A percentile compares a stretch with the other conserved stretches of the same genome.
Conservation (phyloP, 2,888 invertebrate species). For the Nebria brevicollis region DNA sequence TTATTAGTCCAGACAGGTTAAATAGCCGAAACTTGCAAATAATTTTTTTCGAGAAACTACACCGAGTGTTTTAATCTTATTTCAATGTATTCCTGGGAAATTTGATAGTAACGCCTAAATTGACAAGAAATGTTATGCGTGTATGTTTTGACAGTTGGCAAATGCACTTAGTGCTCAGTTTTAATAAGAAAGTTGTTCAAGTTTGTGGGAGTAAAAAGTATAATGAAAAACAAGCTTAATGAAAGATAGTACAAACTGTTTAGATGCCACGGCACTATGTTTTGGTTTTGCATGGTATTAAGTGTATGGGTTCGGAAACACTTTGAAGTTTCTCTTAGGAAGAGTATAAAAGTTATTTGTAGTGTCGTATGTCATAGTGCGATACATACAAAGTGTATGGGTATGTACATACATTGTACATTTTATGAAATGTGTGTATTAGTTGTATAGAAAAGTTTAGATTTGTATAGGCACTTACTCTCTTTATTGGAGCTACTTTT, state of each 20-base stretch:
- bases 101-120: too few species aligned
- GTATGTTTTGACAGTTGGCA: too few species aligned
- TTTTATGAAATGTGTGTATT: neutral
- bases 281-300: neutral
- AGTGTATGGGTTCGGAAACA: neutral
- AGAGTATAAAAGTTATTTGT: neutral
- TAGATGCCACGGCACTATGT: neutral
- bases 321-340: neutral
- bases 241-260: neutral
- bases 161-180: too few species aligned
- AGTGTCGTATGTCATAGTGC: neutral
- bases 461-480: conserved; percentile 66
- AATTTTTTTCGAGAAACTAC: too few species aligned
- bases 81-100: too few species aligned
- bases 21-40: too few species aligned
- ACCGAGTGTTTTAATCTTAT: too few species aligned
- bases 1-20: too few species aligned
- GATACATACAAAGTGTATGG: neutral
- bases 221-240: neutral
- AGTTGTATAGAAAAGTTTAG: neutral
- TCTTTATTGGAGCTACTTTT: conserved; percentile 80
- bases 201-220: neutral
- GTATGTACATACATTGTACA: neutral
- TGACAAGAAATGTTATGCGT: too few species aligned
- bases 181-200: neutral